phyloP scores from a whole-genome alignment of 2,888 invertebrate species.

The Hofmannophila pseudospretella region DNA sequence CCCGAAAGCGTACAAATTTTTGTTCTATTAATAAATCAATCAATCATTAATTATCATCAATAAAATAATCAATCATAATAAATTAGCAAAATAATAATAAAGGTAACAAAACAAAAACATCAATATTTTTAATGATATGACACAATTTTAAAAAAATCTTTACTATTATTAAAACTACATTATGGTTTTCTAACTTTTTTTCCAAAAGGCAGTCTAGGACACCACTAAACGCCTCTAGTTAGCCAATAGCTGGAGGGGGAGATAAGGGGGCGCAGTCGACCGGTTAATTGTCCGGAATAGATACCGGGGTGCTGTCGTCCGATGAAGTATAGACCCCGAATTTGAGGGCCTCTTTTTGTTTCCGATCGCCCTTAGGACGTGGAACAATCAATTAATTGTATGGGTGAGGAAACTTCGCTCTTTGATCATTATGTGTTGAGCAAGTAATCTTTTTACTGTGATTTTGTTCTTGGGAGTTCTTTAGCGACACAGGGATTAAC shows the following conservation, averaged over 20 bases:
- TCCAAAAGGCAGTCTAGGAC: no score
- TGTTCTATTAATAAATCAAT: no score
- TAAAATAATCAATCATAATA: no score
- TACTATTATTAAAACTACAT: no score
- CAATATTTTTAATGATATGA: no score
- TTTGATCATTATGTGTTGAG: slow-evolving; percentile 1
- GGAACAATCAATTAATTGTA: slow-evolving; percentile 2
- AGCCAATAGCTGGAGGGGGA: slow-evolving; percentile 43
- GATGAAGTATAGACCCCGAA: slow-evolving; percentile 16
- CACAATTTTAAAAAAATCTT: no score
- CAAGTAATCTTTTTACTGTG: background rate
- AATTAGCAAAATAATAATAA: no score
- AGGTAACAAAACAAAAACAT: no score
- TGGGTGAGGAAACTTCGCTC: background rate
- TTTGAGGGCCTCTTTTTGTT: slow-evolving; percentile 11
- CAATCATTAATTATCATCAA: no score
- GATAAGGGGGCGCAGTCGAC: slow-evolving; percentile 55
- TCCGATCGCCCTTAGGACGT: background rate
- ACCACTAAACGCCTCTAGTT: no score
- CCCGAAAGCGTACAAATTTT: no score
- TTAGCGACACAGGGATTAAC: background rate
- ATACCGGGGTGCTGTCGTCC: slow-evolving; percentile 28
- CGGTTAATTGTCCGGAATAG: slow-evolving; percentile 62
- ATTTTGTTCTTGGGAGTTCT: background rate
- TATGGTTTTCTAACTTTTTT: no score